Evolutionary conservation across 2,113 vertebrate species (phyloP), one percentile per base, ranked within the genome.

Genomic region (Neogobius melanostomus): DNA sequence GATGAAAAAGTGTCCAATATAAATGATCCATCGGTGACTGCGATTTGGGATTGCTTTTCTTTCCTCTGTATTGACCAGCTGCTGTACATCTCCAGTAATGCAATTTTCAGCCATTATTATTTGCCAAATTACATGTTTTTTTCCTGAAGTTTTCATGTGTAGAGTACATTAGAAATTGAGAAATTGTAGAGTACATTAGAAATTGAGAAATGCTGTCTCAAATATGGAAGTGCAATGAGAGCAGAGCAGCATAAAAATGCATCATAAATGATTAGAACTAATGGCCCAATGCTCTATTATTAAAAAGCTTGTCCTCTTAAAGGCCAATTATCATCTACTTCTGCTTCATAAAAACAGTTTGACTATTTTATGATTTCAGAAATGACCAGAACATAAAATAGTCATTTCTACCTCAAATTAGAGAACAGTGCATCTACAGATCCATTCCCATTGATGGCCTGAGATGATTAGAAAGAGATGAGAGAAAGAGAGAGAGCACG

Each of bases 1-100:
- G 57, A 60, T 14, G 36, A 60, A 21, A 60, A 60, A 44, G 36
- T 60, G 57, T 44, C 42, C 57, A 43, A 43, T 44, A 61, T 44
- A 61, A 61, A 61, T 44, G 36, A 43, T 61, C 42, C 42, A 59
- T 59, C 56, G 14, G 8, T 7, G 28, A 42, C 56, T 42, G 54
- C 21, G 10, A 57, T 36, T 2, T 57, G 21, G 10, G 17, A 57
- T 15, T 60, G 14, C 57, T 42, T 61, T 42, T 43, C 14, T 45
- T n/a, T 44, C 42, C 59, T 16, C n/a, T 9, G 8, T 61, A 45
- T 44, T 61, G 42, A 16, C 57, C 42, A 61, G 28, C 28, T 59
- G 2, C 12, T 59, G 56, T 42, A 59, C 9, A 6, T 28, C 4
- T 56, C 17, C 17, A 8, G 9, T 36, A 36, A 36, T 36, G 3